Conservation (phyloP, 2,888 invertebrate genomes). For the Nephrotoma guestfalica region DNA sequence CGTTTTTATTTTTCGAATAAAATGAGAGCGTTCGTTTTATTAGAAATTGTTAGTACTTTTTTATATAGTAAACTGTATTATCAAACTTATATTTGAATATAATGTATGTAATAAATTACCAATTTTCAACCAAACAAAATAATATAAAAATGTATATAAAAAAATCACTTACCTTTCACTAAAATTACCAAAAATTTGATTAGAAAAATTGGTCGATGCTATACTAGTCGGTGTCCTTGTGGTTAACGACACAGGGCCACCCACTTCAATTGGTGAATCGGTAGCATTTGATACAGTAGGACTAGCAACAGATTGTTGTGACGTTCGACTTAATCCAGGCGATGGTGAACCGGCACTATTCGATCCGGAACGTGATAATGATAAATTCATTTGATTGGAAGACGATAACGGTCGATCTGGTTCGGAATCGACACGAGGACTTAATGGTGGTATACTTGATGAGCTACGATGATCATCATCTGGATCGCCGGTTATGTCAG, state of each 20-base stretch:
- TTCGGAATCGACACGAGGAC: conserved; percentile 30
- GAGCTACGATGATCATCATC: conserved; percentile 30
- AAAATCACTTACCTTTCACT: conserved; percentile 36
- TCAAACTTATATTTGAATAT: too few species aligned
- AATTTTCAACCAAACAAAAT: neutral
- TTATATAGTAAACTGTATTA: too few species aligned
- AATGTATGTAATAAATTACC: too few species aligned
- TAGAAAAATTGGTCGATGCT: conserved; percentile 42
- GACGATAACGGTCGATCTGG: conserved; percentile 31
- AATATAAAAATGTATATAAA: neutral
- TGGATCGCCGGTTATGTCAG: conserved; percentile 33
- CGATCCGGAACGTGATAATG: conserved; percentile 35
- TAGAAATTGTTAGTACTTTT: neutral
- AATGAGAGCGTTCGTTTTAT: neutral
- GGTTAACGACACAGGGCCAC: conserved; percentile 31
- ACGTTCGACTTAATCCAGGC: conserved; percentile 26
- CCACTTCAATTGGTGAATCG: conserved; percentile 40
- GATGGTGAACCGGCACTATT: conserved; percentile 34
- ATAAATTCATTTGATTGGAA: conserved; percentile 26
- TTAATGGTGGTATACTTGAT: conserved; percentile 25
- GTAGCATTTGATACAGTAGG: conserved; percentile 43
- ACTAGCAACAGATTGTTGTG: conserved; percentile 34
- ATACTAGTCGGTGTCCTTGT: conserved; percentile 22
- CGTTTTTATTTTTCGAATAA: neutral
- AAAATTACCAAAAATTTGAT: conserved; percentile 49